phyloP scores from a whole-genome alignment of 2,888 invertebrate genomes.

The Zhuqinia jingwanae region DNA sequence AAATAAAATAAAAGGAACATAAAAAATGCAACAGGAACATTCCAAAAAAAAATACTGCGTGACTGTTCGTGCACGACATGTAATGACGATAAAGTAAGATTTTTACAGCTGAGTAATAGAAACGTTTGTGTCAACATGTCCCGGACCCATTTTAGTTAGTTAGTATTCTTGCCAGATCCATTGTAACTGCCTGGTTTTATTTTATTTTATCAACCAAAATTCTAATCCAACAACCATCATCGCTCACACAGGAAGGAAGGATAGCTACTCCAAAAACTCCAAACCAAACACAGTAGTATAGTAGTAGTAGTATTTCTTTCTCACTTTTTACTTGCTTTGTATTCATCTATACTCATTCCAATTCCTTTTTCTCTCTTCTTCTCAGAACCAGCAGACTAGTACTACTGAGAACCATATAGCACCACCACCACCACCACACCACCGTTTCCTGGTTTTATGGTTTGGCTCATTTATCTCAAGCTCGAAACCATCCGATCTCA shows the following conservation, averaged over 20 bases:
- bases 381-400: neutral
- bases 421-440: constrained; percentile 27
- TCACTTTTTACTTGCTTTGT: constrained; percentile 29
- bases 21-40: constrained; percentile 45
- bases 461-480: constrained; percentile 53
- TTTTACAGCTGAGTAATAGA: constrained; percentile 46
- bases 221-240: constrained; percentile 19
- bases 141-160: constrained; percentile 29
- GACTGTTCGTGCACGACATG: constrained; percentile 46
- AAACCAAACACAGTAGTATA: constrained; percentile 1
- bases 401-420: neutral
- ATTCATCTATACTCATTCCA: constrained; percentile 39
- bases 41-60: constrained; percentile 30
- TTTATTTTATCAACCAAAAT: constrained; percentile 46
- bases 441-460: constrained; percentile 58
- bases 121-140: constrained; percentile 51
- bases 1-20: neutral
- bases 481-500: constrained; percentile 56
- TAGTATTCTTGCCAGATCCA: constrained; percentile 40
- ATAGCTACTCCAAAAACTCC: constrained; percentile 19
- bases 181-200: constrained; percentile 47
- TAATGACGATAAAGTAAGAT: constrained; percentile 18
- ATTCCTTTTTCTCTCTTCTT: constrained; percentile 15
- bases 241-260: constrained; percentile 10
- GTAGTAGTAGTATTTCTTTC: constrained; percentile 20